Evolutionary conservation across 2,113 vertebrate species (phyloP), one percentile per base, ranked within the genome.

Genomic region (Cygnus atratus): DNA sequence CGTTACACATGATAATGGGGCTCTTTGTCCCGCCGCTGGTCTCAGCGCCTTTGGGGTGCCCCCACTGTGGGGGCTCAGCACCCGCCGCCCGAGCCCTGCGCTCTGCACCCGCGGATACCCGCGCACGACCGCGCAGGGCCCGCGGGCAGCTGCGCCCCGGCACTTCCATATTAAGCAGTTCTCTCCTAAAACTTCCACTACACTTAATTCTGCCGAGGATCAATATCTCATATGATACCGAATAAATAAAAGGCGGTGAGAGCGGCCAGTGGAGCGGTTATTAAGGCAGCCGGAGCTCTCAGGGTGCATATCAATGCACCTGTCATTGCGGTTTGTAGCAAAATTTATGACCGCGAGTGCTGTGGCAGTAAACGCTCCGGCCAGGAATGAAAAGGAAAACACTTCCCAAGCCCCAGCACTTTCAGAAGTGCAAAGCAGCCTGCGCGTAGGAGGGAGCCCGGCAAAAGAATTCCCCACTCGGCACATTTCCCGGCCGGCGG

Each of bases 301-400:
- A 97, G 98, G 97, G 98, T 98, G 99, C 99, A 99, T 99, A 99
- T 99, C 98, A 99, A 99, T 99, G 99, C 99, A 99, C 99, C 99
- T 99, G 99, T 99, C 99, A 99, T 96, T 98, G 98, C 97, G 98
- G 98, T 98, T 98, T 98, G 98, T 98, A 98, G 98, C 98, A 98
- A 98, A 99, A 99, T 99, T 99, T 99, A 99, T 99, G 99, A 99
- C 98, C 98, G 93, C 98, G 96, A 98, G 98, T 98, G 95, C 98
- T 97, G 97, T 98, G 98, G 98, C 98, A 98, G 98, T 98, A 99
- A 99, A 99, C 98, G 98, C 98, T 98, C 98, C 97, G 97, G 98
- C 98, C 98, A 98, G 98, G 98, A 98, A 98, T 98, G 98, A 98
- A 98, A 99, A 98, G 98, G 97, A 98, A 98, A 99, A 98, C 98